Base-by-base conservation (phyloP, 2,888 invertebrate genomes). In the Drosophila mimetica region DNA sequence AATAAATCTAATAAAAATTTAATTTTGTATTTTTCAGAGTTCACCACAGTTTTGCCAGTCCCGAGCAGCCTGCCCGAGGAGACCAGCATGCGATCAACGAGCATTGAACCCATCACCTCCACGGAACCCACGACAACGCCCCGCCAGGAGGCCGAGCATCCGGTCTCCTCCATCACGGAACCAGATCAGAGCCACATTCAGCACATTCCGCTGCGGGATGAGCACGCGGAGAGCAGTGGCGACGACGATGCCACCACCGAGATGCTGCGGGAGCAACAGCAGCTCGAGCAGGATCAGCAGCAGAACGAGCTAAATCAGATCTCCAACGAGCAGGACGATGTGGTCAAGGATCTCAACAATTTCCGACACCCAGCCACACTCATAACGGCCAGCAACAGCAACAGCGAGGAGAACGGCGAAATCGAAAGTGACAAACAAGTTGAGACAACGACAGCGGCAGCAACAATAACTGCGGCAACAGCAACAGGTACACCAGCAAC, bases 81-180 rank as follows among this genome's bases (percentile, higher is more conserved):
- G 18, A 63, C 76, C 8, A 74, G 75, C 28, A 41, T 79, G 53
- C 64, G 88, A 16, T 87, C 82, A 13, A 90, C 90, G 32, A 90
- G 89, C 65, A 90, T 90, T 70, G 90, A 90, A 57, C 90, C 90
- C 13, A 90, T 90, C 53, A 88, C 81, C 44, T 88, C 89, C n/a
- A 90, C 90, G 5, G 90, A 90, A 42, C 90, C 90, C 18, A 90
- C 90, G 52, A 88, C 89, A 28, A 90, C 90, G 32, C 89, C 90
- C 11, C 83, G 78, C n/a, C 55, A 30, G n/a, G 88, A 76, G 20
- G 51, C 28, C 9, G 59, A 61, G n/a, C 69, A 75, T n/a, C 4
- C 59, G 34, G 59, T 66, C 28, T 54, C 65, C 9, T 63, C 67
- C 14, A 71, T 63, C 20, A 7, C 61, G 7, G 82, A 87, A 48